These are phyloP conservation scores for Peromyscus eremicus DNA, from an alignment of 2,797 vertebrate species.

Conservation along the genomic window DNA sequence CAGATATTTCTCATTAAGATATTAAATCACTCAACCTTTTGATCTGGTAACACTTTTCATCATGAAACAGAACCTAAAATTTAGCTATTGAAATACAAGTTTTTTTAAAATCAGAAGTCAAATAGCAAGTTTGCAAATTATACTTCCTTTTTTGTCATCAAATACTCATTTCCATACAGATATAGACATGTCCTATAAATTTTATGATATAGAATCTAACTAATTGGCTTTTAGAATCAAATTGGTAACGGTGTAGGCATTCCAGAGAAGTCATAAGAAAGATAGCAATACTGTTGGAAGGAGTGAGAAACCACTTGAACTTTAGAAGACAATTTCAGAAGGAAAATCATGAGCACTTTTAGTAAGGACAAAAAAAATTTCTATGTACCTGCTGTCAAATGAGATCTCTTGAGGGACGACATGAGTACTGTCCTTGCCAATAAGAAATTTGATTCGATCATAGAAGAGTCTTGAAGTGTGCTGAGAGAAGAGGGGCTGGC, in stretches of 20 bases:
- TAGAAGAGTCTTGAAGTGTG: conserved; percentile 92
- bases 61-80: conserved; percentile 47
- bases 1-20: conserved; percentile 48
- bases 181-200: neutral
- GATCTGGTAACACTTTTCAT: conserved; percentile 42
- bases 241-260: neutral
- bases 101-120: neutral
- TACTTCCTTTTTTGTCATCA: conserved; percentile 43
- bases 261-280: conserved; percentile 49
- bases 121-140: conserved; percentile 25
- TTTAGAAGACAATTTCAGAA: conserved; percentile 57
- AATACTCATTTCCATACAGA: neutral
- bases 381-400: conserved; percentile 95
- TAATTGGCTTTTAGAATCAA: neutral
- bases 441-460: conserved; percentile 95
- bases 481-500: conserved; percentile 90
- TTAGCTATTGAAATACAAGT: conserved; percentile 57
- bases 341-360: conserved; percentile 48
- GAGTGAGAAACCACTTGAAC: conserved; percentile 14
- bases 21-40: conserved; percentile 37
- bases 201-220: conserved; percentile 18
- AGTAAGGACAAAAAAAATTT: conserved; percentile 65
- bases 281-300: neutral
- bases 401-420: conserved; percentile 94
- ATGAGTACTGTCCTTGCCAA: conserved; percentile 96